phyloP scores from a whole-genome alignment of 2,797 vertebrate species.

The Protosalanx chinensis region DNA sequence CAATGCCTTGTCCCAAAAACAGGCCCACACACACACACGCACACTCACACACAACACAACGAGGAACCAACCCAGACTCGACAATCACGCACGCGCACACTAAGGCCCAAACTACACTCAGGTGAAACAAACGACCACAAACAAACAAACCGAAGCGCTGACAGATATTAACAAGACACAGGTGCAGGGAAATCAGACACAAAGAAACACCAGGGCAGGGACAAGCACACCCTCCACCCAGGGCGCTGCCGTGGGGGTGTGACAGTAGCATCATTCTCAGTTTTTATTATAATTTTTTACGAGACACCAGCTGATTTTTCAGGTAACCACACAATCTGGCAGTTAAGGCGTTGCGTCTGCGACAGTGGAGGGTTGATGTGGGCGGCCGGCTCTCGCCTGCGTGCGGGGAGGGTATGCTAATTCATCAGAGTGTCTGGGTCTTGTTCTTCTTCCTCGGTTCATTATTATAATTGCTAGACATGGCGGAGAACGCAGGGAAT shows the following conservation, averaged over 20 bases:
- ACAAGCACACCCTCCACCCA: background rate
- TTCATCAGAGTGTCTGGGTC: constrained; percentile 67
- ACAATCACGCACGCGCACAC: background rate
- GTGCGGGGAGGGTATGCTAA: constrained; percentile 65
- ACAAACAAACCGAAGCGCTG: too few relatives aligned
- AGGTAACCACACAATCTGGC: too few relatives aligned
- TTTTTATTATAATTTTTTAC: too few relatives aligned
- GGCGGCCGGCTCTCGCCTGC: constrained; percentile 47
- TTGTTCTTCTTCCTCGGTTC: constrained; percentile 59
- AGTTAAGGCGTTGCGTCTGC: too few relatives aligned
- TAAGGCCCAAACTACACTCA: background rate
- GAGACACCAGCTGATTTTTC: constrained; percentile 24
- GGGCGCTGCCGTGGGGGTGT: background rate
- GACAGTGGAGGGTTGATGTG: constrained; percentile 29
- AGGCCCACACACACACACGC: too few relatives aligned
- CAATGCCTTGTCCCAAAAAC: too few relatives aligned
- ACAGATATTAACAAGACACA: too few relatives aligned
- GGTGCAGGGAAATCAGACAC: background rate
- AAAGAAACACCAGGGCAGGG: background rate
- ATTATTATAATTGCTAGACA: constrained; percentile 74
- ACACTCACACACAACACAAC: too few relatives aligned
- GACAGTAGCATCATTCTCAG: background rate
- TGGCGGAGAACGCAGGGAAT: constrained; percentile 69
- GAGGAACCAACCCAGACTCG: too few relatives aligned
- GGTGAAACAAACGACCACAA: background rate